These are phyloP conservation scores for Drosophila santomea DNA, from an alignment of 1,140 invertebrate genomes.

Conservation along the genomic window DNA sequence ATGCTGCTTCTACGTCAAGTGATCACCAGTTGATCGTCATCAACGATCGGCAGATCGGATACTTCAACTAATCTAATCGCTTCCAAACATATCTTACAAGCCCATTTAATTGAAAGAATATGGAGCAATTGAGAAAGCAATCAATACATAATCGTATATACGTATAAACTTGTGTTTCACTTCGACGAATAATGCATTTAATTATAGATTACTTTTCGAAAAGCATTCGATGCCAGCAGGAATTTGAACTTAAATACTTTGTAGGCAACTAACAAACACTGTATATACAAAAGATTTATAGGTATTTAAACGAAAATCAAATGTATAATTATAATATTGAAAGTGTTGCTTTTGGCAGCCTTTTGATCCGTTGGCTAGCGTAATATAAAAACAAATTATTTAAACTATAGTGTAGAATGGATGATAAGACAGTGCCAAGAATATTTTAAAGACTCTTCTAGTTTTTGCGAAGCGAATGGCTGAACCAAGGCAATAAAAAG, in stretches of 20 bases:
- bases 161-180: not conserved
- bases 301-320: not conserved
- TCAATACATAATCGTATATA: not conserved
- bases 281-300: not conserved
- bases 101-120: not conserved
- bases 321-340: not conserved
- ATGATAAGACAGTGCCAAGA: slow-evolving; percentile 2
- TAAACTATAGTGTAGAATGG: not conserved
- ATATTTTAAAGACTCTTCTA: slow-evolving; percentile 3
- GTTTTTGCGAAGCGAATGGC: not conserved
- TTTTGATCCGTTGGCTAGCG: not conserved
- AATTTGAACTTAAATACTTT: slow-evolving; percentile 14
- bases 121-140: not conserved
- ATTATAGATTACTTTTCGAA: slow-evolving; percentile 7
- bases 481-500: slow-evolving; percentile 15
- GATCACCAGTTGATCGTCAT: slow-evolving; percentile 7
- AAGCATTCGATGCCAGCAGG: not conserved
- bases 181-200: slow-evolving; percentile 4
- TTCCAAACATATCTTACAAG: not conserved
- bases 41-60: not conserved
- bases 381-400: not conserved
- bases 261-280: not conserved
- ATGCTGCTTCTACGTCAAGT: not conserved
- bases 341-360: not conserved
- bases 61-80: not conserved